These are phyloP conservation scores for Cantharis lateralis DNA, from an alignment of 2,888 invertebrate genomes.

Conservation along the genomic window DNA sequence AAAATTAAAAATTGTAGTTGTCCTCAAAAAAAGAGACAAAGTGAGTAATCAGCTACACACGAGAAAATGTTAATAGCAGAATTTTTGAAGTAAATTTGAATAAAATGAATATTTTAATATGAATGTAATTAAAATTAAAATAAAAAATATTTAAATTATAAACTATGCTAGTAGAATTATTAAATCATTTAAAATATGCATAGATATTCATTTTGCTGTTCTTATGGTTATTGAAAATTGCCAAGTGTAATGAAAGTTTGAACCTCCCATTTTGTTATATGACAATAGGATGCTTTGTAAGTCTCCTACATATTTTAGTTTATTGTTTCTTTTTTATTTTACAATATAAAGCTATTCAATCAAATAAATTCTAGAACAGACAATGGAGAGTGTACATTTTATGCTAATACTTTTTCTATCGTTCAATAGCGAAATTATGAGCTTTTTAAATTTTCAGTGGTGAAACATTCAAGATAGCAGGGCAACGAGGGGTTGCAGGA, in stretches of 20 bases:
- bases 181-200: not conserved
- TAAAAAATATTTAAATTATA: not conserved
- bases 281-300: slow-evolving; percentile 20
- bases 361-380: not conserved
- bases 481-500: too few species aligned
- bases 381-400: not conserved
- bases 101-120: not conserved
- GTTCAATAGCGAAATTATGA: not conserved
- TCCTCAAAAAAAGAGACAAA: not conserved
- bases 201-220: not conserved
- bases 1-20: not conserved
- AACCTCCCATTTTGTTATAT: slow-evolving; percentile 19
- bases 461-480: too few species aligned
- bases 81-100: not conserved
- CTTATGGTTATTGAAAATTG: slow-evolving; percentile 3
- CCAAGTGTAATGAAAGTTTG: slow-evolving; percentile 13
- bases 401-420: not conserved
- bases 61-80: not conserved
- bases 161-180: not conserved
- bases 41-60: not conserved
- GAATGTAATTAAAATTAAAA: not conserved
- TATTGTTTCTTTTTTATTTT: slow-evolving; percentile 23
- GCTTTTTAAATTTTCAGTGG: not conserved
- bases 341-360: not conserved
- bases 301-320: slow-evolving; percentile 22